Conservation (phyloP, 1,140 invertebrate genomes). For the Charaxes varanes region DNA sequence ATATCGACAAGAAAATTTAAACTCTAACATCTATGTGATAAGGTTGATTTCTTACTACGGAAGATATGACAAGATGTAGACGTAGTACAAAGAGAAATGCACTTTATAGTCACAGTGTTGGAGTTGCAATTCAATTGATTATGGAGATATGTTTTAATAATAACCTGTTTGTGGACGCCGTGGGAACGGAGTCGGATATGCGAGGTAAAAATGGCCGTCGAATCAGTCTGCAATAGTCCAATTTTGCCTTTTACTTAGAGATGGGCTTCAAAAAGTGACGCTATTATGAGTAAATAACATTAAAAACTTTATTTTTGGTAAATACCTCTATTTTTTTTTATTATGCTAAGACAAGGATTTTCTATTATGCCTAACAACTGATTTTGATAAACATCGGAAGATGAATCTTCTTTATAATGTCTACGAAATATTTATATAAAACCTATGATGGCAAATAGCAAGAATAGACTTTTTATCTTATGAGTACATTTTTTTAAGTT, state of each 20-base stretch:
- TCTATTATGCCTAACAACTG: no score
- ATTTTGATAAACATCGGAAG: no score
- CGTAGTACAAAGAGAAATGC: slow-evolving; percentile 22
- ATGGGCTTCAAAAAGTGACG: no score
- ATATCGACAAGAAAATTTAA: slow-evolving; percentile 36
- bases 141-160: slow-evolving; percentile 61
- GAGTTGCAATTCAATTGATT: slow-evolving; percentile 28
- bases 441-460: no score
- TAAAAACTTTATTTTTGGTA: no score
- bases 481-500: no score
- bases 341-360: background rate
- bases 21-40: no score
- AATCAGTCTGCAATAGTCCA: slow-evolving; percentile 69
- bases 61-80: slow-evolving; percentile 34
- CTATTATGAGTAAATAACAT: no score
- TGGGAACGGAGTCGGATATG: slow-evolving; percentile 69
- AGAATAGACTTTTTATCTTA: no score
- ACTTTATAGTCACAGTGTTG: slow-evolving; percentile 28
- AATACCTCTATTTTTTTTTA: background rate
- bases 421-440: no score
- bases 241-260: slow-evolving; percentile 71
- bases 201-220: slow-evolving; percentile 67
- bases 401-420: no score
- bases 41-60: no score
- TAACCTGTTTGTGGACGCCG: slow-evolving; percentile 68